Evolutionary conservation across 2,113 vertebrate species (phyloP).

Genomic region (Hemiprocne comata): DNA sequence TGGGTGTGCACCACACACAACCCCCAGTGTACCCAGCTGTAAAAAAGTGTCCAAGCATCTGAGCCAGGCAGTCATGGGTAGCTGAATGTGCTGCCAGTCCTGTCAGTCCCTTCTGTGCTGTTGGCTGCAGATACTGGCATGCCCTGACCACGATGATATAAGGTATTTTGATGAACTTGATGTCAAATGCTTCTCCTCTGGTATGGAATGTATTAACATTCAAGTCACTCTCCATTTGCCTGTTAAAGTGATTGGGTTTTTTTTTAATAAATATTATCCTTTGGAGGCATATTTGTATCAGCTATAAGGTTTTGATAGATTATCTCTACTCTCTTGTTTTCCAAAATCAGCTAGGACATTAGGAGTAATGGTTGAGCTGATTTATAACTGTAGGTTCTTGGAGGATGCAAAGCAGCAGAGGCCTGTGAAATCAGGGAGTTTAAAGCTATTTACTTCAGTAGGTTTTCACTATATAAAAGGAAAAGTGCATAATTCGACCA

Average conservation of each 20-base stretch:
- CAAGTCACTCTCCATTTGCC: neutral
- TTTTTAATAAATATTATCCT: neutral
- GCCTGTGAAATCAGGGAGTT: neutral
- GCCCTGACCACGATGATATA: neutral
- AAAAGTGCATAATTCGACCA: neutral
- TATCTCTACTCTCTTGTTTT: neutral
- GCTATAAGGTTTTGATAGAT: neutral
- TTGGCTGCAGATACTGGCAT: neutral
- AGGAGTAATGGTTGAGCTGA: neutral
- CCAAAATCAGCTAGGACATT: neutral
- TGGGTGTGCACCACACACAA: neutral
- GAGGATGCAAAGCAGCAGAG: neutral
- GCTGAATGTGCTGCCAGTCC: neutral
- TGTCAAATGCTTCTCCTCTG: neutral
- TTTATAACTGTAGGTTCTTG: neutral
- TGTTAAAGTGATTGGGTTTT: neutral
- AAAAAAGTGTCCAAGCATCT: neutral
- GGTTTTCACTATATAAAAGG: neutral
- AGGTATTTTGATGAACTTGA: neutral
- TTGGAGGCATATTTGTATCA: neutral
- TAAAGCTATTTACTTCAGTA: neutral
- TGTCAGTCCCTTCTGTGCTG: neutral
- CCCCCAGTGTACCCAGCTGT: neutral
- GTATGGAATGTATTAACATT: neutral
- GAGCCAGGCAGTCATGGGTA: neutral